Evolutionary conservation across 2,113 vertebrate genomes (phyloP).

Genomic region (Mustela lutreola): DNA sequence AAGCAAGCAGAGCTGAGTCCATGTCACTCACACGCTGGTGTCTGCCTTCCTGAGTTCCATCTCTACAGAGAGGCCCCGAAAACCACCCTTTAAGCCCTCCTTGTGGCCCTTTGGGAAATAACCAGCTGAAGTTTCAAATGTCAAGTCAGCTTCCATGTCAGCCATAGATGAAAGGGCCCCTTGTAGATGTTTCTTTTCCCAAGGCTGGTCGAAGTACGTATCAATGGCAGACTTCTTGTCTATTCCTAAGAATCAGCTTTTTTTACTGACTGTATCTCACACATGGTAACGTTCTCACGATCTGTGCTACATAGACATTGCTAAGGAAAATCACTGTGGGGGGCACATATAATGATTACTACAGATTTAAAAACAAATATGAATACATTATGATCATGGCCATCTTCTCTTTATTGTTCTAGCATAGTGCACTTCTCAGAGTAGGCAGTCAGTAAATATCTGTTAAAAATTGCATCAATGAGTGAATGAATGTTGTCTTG

Average conservation of each 20-base stretch:
- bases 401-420: background rate
- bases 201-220: background rate
- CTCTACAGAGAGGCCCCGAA: conserved; percentile 19
- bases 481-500: background rate
- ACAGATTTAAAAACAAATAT: background rate
- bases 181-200: conserved; percentile 32
- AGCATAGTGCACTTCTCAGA: background rate
- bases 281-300: background rate
- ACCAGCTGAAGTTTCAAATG: conserved; percentile 43
- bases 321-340: background rate
- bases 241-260: conserved; percentile 33
- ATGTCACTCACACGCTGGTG: background rate
- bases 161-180: background rate
- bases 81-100: background rate
- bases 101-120: background rate
- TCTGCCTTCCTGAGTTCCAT: background rate
- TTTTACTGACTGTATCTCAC: background rate
- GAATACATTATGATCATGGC: background rate
- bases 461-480: background rate
- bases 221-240: conserved; percentile 13
- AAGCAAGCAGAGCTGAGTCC: background rate
- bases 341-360: background rate
- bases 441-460: background rate
- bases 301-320: background rate
- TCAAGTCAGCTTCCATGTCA: conserved; percentile 30